Base-by-base conservation (phyloP, 2,113 vertebrate species). In the Tupaia chinensis region DNA sequence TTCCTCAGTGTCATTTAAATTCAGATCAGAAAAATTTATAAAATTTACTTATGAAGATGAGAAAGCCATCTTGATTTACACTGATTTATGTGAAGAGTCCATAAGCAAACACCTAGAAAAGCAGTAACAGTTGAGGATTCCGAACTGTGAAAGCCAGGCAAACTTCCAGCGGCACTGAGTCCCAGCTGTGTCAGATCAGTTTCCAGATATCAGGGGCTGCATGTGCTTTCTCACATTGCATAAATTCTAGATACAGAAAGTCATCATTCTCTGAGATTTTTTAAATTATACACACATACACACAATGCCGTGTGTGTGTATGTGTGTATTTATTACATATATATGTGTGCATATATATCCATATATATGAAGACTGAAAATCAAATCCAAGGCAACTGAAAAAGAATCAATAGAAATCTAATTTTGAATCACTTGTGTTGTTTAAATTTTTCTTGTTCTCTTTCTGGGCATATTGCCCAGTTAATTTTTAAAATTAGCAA, bases 1-100 rank as follows among this genome's bases (percentile, higher is more conserved):
- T 44, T 89, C 17, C 83, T 92, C 32, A 87, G 5, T 56, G 92
- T 93, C n/a, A 79, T 44, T 85, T 93, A 94, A 87, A 85, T 93
- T 93, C 13, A 78, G 14, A 78, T 91, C 7, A 78, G 11, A 81
- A 93, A 89, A 1, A 73, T 61, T 82, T 32, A 32, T 79, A 82
- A 61, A 69, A 5, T 14, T 95, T 25, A 96, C 53, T 90, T 69
- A n/a, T 95, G 15, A 44, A 80, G 4, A 66, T 87, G 69, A 44
- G 5, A 58, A 97, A 76, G 32, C 2, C 53, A 72, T 54, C 58
- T 63, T 88, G 32, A 95, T 72, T 88, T 91, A 84, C n/a, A 15
- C 23, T 94, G 16, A 85, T 81, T 85, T 91, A 84, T 70, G 53
- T 70, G 53, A 89, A 89, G 25, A 56, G 4, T 34, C 61, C 29